Percentiles rank a stretch among this genome's conserved stretches.
These are phyloP conservation scores for Rhogogaster chlorosoma DNA, from an alignment of 2,888 invertebrate species.

Conservation along the genomic window DNA sequence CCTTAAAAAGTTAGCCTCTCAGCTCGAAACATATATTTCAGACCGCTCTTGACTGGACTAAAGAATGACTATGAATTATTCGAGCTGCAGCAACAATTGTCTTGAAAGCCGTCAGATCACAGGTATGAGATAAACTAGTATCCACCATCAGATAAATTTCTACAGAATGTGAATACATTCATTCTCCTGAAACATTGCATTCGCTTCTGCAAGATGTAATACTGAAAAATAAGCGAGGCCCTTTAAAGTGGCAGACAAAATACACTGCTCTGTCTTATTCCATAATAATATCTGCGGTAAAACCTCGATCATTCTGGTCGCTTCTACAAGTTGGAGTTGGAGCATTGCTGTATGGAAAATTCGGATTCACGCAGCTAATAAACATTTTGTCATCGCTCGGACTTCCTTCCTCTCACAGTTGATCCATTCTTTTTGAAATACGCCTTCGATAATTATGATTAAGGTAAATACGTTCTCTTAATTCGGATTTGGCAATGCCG, in stretches of 20 bases:
- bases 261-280: conserved; percentile 26
- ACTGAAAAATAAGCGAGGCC: conserved; percentile 55
- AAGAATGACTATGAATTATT: too few relatives aligned
- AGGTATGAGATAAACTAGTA: too few relatives aligned
- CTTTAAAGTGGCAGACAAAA: conserved; percentile 47
- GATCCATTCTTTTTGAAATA: conserved; percentile 55
- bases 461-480: neutral
- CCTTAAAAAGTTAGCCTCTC: too few relatives aligned
- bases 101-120: too few relatives aligned
- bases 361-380: conserved; percentile 45
- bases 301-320: conserved; percentile 59
- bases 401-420: conserved; percentile 52
- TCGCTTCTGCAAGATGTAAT: conserved; percentile 41
- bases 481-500: conserved; percentile 42
- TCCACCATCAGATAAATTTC: too few relatives aligned
- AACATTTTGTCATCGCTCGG: conserved; percentile 46
- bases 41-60: too few relatives aligned
- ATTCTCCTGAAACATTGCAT: conserved; percentile 33
- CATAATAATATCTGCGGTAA: conserved; percentile 25
- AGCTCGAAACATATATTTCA: too few relatives aligned
- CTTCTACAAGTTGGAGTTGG: conserved; percentile 51
- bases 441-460: conserved; percentile 22
- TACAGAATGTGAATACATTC: neutral
- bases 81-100: too few relatives aligned
- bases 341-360: conserved; percentile 52